A percentile compares a stretch with the other conserved stretches of the same genome.
phyloP scores from a whole-genome alignment of 2,113 vertebrate genomes.

The Salvelinus alpinus region DNA sequence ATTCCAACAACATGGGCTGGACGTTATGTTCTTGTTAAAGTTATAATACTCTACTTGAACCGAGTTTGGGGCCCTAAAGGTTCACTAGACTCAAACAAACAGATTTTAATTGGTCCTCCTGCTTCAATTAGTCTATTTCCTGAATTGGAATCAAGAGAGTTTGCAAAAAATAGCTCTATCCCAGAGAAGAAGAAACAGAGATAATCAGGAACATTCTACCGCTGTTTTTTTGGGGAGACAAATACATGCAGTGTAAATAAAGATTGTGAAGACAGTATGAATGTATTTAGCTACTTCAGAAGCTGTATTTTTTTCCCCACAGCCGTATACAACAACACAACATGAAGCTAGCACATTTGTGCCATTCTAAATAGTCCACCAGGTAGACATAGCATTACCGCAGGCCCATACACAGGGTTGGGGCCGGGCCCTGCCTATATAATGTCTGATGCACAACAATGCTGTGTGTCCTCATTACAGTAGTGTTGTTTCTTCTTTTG shows the following conservation, averaged over 20 bases:
- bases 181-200: not conserved
- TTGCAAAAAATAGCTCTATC: not conserved
- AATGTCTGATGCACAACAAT: not conserved
- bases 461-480: not conserved
- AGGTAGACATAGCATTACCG: too few species aligned
- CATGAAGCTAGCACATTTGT: too few species aligned
- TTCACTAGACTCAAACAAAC: constrained; percentile 10
- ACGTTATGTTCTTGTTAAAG: not conserved
- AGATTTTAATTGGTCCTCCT: constrained; percentile 27
- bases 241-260: constrained; percentile 6
- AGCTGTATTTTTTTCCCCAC: too few species aligned
- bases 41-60: constrained; percentile 14
- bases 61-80: not conserved
- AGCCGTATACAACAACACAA: too few species aligned
- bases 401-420: too few species aligned
- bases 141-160: constrained; percentile 12
- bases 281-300: not conserved
- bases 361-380: too few species aligned
- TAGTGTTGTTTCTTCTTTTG: not conserved
- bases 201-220: constrained; percentile 10
- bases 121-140: constrained; percentile 16
- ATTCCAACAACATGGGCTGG: not conserved
- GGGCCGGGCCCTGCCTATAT: too few species aligned
- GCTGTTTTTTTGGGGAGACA: constrained; percentile 9
- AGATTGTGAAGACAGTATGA: not conserved